Evolutionary conservation across 37 sponge, comb jelly and placozoan genomes (phyloP).

Genomic region (Geodia barretti): DNA sequence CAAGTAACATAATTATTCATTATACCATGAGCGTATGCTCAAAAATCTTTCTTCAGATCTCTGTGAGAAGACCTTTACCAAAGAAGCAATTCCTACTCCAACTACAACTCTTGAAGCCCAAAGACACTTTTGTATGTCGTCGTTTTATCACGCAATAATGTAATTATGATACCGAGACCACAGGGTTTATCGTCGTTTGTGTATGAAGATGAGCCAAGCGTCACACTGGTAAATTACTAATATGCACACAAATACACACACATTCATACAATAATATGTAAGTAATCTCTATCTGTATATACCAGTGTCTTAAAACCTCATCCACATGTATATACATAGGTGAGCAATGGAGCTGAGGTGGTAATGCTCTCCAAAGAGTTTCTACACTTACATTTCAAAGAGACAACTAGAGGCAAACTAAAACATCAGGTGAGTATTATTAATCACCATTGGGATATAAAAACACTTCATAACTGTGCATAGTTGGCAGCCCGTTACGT

Average conservation of each 20-base stretch:
- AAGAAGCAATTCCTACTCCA: conserved; percentile 63
- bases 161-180: too few species aligned
- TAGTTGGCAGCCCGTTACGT: too few species aligned
- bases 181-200: conserved; percentile 63
- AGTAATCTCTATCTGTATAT: neutral
- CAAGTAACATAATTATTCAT: neutral
- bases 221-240: conserved; percentile 63
- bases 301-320: neutral
- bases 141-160: too few species aligned
- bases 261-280: too few species aligned
- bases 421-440: conserved; percentile 35
- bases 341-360: conserved; percentile 71
- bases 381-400: conserved; percentile 26
- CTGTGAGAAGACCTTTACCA: neutral
- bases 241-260: too few species aligned
- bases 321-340: conserved; percentile 11
- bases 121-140: conserved; percentile 64
- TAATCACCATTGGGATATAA: neutral
- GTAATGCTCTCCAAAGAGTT: conserved; percentile 56
- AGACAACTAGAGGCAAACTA: neutral
- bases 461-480: neutral
- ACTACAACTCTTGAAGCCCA: conserved; percentile 62
- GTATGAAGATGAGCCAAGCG: conserved; percentile 57
- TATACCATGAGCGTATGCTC: neutral
- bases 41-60: neutral